Base-by-base conservation (phyloP, 1,140 invertebrate genomes). In the Palaemon carinicauda region DNA sequence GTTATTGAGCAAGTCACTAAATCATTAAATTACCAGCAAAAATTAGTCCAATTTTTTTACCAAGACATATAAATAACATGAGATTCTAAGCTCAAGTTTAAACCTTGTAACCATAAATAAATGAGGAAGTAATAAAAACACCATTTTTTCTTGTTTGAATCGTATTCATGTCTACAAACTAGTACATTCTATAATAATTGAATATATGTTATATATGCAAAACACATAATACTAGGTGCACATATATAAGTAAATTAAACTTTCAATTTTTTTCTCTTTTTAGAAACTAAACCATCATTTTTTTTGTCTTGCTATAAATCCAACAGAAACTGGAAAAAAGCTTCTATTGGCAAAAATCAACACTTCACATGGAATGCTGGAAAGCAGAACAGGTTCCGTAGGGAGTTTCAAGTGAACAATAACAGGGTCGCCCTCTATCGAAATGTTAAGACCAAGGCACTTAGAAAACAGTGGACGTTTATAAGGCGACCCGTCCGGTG, bases 121-220 rank as follows among this genome's bases (percentile, higher is more conserved):
- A 41, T 41, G 41, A 12, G 41, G 41, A 12, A 9, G 7, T 1
- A 41, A 41, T 41, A 41, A 54, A 86, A 80, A 80, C 77, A 73
- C 77, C 60, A 50, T 31, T 74, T n/a, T 86, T 86, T n/a, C n/a
- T 77, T 53, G 65, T 87, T 87, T 87, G 85, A 87, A 87, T 82
- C 85, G 85, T 82, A 87, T 87, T 82, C 81, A 87, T 87, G 77
- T 87, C 85, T 87, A 87, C 85, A 87, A 87, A 87, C 85, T 87
- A 87, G 69, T 87, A 87, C 85, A 87, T 87, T 87, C 85, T 87
- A 87, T 87, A 87, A 87, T 87, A 87, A 87, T 87, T 87, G 85
- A 87, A 87, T 87, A 87, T 87, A 87, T 87, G 85, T 82, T 87
- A 87, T 87, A 87, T 87, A 87, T 87, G 85, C 85, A 87, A 87